Base-by-base conservation (phyloP, 2,797 vertebrate genomes). In the Meriones psammophilus region DNA sequence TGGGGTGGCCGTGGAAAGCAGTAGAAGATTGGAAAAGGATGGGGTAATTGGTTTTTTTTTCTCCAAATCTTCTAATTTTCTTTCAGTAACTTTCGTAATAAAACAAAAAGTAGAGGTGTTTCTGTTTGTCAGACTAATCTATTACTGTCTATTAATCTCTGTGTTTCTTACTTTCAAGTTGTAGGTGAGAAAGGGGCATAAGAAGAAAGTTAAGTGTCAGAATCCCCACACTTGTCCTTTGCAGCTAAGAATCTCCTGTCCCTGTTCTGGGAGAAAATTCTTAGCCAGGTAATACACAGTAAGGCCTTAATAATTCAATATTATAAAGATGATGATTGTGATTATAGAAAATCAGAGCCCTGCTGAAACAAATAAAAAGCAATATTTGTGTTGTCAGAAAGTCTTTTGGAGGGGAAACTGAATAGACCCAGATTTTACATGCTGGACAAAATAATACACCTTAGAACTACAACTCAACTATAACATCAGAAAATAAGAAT, bases 31-130 rank as follows among this genome's bases (percentile, higher is more conserved):
- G 71, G 10, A 62, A 73, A 79, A 73, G 83, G 39, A 18, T 28
- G 92, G 22, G 33, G 54, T 15, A 24, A 68, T 15, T 39, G 39
- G 69, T 88, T 69, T 58, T 76, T 28, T 92, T 87, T n/a, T 50
- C 10, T 66, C 71, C 54, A 80, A 89, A 56, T 5, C 56, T 93
- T 62, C 28, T 46, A 17, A 74, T n/a, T 96, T 96, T 79, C 81
- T 60, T 96, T 93, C 10, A 80, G 50, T 89, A 92, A 62, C 22
- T 88, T 97, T 86, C 22, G 22, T 94, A 60, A 88, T 83, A 90
- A 95, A 86, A 46, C 56, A 76, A 33, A 81, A 60, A 26, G n/a
- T 7, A 80, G 13, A 1, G n/a, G 13, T 28, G 9, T 93, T 94
- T 93, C 39, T 92, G 24, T 85, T 94, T 83, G 71, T 89, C 69